Base-by-base conservation (phyloP, 92 coral and sea anemone species). In the Pocillopora grandis region DNA sequence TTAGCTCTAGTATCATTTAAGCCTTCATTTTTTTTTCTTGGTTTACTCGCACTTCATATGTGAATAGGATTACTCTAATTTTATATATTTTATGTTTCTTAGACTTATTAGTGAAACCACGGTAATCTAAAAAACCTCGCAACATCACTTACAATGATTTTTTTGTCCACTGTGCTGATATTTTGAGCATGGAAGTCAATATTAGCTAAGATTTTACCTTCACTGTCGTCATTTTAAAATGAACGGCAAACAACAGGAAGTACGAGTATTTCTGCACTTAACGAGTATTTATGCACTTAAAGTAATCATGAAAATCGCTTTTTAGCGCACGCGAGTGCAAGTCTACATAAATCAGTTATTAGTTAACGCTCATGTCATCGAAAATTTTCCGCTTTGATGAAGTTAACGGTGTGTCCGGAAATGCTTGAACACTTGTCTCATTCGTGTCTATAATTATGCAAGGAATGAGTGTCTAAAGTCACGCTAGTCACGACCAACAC, bases 371-470 rank as follows among this genome's bases (percentile, higher is more conserved):
- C 69, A 60, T 18, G 15, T 33, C 52, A 33, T 67, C 18, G n/a
- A 10, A 37, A 21, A 66, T 49, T 18, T 79, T 79, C 83, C 83
- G 83, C 73, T 66, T 79, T 27, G 9, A 8, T 15, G 0, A 0
- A 15, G 20, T 23, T 55, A 18, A 79, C 42, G 83, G 83, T 52
- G 83, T 79, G 83, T 63, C 83, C 83, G 83, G 83, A 79, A 79
- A 79, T 79, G 42, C 83, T 23, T 66, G 3, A 23, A 1, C 31
- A n/a, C 14, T 7, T 48, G 62, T 48, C 69, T 78, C 82, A 78
- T 55, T 64, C 1, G 33, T 31, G 42, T 60, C 42, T 59, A 74
- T 71, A 79, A 65, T 78, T 65, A 66, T 42, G 10, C 62, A 27
- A 65, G 62, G 83, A 66, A 78, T 78, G 73, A 21, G 15, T 14